Conservation (phyloP, 2,113 vertebrate genomes). For the Sceloporus undulatus region DNA sequence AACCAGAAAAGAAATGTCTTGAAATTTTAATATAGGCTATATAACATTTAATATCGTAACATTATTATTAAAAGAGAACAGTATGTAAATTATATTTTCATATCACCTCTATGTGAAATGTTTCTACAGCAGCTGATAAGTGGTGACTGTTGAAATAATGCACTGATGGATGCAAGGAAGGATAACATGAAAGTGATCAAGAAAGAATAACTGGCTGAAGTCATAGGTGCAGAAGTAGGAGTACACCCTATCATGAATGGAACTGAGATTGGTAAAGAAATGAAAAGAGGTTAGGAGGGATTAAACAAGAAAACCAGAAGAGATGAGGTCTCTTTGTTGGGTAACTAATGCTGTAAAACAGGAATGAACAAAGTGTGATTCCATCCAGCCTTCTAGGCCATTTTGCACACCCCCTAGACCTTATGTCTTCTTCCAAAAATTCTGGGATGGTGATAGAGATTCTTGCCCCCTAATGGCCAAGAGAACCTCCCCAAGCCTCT, state of each 20-base stretch:
- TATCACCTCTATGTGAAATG: neutral
- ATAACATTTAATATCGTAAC: constrained; percentile 26
- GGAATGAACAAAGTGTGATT: no score
- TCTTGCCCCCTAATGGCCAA: no score
- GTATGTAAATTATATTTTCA: neutral
- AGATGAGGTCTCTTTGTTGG: neutral
- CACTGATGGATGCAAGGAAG: neutral
- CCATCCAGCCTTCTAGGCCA: no score
- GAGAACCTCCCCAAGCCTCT: no score
- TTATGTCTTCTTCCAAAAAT: no score
- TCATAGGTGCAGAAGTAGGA: neutral
- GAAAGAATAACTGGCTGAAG: neutral
- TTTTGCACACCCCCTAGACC: no score
- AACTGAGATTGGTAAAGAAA: neutral
- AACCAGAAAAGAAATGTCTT: constrained; percentile 16
- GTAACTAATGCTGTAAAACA: neutral
- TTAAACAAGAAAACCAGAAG: neutral
- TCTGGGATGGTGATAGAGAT: no score
- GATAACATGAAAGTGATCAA: neutral
- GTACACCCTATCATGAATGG: no score
- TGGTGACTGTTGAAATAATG: neutral
- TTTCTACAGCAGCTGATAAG: neutral
- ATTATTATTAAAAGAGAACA: neutral
- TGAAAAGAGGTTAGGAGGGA: neutral
- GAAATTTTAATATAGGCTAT: constrained; percentile 21